Conservation (phyloP, 1,140 invertebrate species). For the Gonioctena quinquepunctata region DNA sequence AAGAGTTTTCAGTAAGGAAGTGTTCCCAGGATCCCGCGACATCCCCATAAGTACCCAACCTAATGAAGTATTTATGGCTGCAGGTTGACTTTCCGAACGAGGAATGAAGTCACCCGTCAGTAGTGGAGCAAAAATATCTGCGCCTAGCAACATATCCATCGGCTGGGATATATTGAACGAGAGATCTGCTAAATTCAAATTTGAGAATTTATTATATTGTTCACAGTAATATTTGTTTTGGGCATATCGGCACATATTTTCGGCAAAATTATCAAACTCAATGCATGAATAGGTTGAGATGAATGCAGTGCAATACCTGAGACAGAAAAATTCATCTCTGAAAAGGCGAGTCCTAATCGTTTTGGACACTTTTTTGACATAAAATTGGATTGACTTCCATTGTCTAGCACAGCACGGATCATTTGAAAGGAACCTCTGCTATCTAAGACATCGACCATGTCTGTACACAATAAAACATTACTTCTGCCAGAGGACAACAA, state of each 20-base stretch:
- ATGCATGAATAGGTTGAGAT: background rate
- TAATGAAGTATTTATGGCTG: background rate
- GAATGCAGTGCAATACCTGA: background rate
- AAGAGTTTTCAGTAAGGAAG: too few relatives aligned
- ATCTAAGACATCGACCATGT: background rate
- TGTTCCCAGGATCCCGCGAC: too few relatives aligned
- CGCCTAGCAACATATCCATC: conserved; percentile 13
- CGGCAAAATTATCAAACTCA: background rate
- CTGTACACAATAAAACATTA: background rate
- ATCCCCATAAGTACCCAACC: conserved; percentile 8
- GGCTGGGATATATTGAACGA: background rate
- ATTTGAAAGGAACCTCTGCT: background rate
- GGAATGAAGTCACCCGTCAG: background rate
- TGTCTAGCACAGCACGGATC: background rate
- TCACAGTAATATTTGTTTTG: background rate
- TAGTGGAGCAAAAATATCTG: conserved; percentile 10
- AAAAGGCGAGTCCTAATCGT: background rate
- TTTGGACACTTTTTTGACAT: background rate
- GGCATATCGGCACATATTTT: background rate
- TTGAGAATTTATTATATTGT: background rate
- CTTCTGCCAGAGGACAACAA: background rate
- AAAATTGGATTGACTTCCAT: background rate
- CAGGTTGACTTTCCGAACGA: background rate
- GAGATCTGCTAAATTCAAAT: conserved; percentile 11
- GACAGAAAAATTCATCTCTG: background rate